Evolutionary conservation across 2,797 vertebrate species (phyloP).

Genomic region (Lacerta viridis): DNA sequence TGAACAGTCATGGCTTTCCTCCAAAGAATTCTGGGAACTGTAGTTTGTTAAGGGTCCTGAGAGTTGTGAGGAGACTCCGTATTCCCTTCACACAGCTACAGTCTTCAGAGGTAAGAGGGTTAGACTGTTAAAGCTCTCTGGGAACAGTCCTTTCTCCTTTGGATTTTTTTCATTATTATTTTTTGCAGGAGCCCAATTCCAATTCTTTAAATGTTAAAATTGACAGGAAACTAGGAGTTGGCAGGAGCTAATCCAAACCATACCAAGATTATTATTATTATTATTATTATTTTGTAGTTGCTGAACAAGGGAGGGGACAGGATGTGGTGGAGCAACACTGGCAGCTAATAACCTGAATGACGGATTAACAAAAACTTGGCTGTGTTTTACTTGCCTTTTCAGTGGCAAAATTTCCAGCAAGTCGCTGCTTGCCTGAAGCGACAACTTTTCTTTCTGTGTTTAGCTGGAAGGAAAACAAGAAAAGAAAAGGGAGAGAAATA

Average conservation of each 20-base stretch:
- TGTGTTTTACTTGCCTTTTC: constrained; percentile 74
- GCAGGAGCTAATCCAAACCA: constrained; percentile 64
- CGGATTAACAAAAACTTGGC: constrained; percentile 67
- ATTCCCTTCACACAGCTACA: too few relatives aligned
- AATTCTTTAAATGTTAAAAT: constrained; percentile 45
- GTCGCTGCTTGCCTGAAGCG: constrained; percentile 71
- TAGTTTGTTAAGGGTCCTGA: too few relatives aligned
- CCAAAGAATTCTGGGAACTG: too few relatives aligned
- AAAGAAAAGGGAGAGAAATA: neutral
- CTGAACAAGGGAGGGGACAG: constrained; percentile 67
- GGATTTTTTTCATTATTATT: neutral
- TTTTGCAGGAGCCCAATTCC: neutral
- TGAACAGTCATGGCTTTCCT: too few relatives aligned
- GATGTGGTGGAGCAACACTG: constrained; percentile 68
- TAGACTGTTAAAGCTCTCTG: too few relatives aligned
- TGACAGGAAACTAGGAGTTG: constrained; percentile 54
- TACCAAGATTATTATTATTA: constrained; percentile 76
- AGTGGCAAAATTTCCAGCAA: constrained; percentile 73
- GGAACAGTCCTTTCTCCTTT: neutral
- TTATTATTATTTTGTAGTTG: constrained; percentile 66
- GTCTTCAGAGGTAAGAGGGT: too few relatives aligned
- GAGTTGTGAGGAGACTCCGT: too few relatives aligned
- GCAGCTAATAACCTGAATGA: constrained; percentile 71
- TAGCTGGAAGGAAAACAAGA: constrained; percentile 40
- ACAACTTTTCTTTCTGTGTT: constrained; percentile 57